phyloP scores from a whole-genome alignment of 2,797 vertebrate species.

The Benthosema pterotum region DNA sequence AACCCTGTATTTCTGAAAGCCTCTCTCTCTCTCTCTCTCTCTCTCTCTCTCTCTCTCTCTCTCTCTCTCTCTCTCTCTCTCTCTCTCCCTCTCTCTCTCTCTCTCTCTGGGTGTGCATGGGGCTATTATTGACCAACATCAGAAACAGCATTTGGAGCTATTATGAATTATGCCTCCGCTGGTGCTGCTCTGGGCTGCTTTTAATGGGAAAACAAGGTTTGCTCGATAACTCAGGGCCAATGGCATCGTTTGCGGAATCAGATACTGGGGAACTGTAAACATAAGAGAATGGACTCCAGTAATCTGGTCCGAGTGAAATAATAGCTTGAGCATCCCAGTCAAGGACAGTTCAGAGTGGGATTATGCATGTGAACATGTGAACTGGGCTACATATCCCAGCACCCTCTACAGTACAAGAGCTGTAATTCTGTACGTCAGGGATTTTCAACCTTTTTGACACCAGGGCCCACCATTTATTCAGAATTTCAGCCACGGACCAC shows the following conservation, averaged over 20 bases:
- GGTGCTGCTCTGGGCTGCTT: constrained; percentile 36
- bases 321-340: background rate
- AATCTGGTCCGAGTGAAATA: background rate
- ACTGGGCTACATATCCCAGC: background rate
- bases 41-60: too few species aligned
- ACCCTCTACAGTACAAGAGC: too few species aligned
- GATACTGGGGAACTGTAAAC: constrained; percentile 23
- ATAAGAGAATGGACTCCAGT: background rate
- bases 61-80: too few species aligned
- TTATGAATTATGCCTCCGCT: constrained; percentile 44
- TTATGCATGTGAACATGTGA: background rate
- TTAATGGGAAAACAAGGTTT: constrained; percentile 38
- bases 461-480: too few species aligned
- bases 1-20: constrained; percentile 30
- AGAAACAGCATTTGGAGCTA: constrained; percentile 41
- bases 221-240: constrained; percentile 28
- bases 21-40: too few species aligned
- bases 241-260: background rate
- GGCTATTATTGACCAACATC: constrained; percentile 52
- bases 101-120: constrained; percentile 24
- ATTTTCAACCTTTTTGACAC: too few species aligned
- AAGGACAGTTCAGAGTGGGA: background rate
- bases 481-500: too few species aligned
- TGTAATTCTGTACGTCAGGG: too few species aligned
- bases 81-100: too few species aligned